These are phyloP conservation scores for Acronicta aceris DNA, from an alignment of 2,888 invertebrate genomes.

Conservation along the genomic window DNA sequence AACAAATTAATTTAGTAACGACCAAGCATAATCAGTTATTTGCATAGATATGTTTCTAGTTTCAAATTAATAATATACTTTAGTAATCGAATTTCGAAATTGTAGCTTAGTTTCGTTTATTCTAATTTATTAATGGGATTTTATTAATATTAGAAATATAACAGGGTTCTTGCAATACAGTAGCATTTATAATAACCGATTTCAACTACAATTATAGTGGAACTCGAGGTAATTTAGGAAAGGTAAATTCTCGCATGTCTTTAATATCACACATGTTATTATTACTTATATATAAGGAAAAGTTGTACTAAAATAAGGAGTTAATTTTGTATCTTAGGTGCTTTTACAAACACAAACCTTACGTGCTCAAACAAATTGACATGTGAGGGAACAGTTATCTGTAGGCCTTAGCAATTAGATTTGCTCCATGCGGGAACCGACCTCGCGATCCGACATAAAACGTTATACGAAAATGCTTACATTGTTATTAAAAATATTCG, in stretches of 20 bases:
- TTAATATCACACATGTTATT: too few relatives aligned
- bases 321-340: too few relatives aligned
- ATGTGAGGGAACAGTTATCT: too few relatives aligned
- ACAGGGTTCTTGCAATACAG: neutral
- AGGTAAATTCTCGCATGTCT: too few relatives aligned
- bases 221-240: too few relatives aligned
- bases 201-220: neutral
- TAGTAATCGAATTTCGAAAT: neutral
- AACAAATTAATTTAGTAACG: neutral
- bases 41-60: neutral
- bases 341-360: too few relatives aligned
- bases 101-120: neutral
- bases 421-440: too few relatives aligned
- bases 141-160: neutral
- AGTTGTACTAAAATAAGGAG: too few relatives aligned
- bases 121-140: neutral
- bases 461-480: constrained; percentile 1
- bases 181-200: neutral
- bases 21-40: constrained; percentile 5
- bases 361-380: too few relatives aligned
- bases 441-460: neutral
- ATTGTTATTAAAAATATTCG: constrained; percentile 9
- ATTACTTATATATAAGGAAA: too few relatives aligned
- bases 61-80: neutral
- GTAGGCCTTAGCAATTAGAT: neutral